Evolutionary conservation across 2,888 invertebrate species (phyloP).

Genomic region (Geophilus truncorum): DNA sequence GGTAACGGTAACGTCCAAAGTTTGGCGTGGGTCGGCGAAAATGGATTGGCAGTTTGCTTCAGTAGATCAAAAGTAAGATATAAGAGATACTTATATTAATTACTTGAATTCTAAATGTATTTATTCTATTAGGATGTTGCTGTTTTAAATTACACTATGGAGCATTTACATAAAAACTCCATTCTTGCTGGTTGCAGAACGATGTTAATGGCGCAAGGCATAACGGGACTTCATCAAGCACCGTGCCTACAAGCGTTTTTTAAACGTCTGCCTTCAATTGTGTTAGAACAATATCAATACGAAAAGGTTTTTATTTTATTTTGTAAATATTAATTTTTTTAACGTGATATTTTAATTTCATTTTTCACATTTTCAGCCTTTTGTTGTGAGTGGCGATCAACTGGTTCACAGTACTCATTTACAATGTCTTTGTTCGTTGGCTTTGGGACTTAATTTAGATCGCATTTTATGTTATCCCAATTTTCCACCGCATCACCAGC

Average conservation of each 20-base stretch:
- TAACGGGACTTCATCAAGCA: conserved; percentile 54
- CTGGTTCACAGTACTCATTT: conserved; percentile 58
- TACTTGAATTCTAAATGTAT: conserved; percentile 39
- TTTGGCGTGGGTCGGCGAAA: conserved; percentile 54
- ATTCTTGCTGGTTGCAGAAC: conserved; percentile 54
- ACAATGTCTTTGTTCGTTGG: conserved; percentile 56
- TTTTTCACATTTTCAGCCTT: conserved; percentile 40
- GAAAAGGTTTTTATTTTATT: conserved; percentile 52
- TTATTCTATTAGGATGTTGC: too few species aligned
- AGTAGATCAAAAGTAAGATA: conserved; percentile 55
- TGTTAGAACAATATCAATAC: conserved; percentile 54
- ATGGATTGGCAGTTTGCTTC: conserved; percentile 55
- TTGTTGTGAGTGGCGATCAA: conserved; percentile 57
- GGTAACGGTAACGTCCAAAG: conserved; percentile 54
- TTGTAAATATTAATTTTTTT: too few species aligned
- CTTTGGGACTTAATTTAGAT: conserved; percentile 56
- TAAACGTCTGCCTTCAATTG: conserved; percentile 53
- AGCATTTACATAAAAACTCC: conserved; percentile 50
- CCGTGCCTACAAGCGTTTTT: conserved; percentile 55
- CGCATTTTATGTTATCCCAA: conserved; percentile 53
- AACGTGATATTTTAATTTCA: not conserved
- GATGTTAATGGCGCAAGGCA: conserved; percentile 53
- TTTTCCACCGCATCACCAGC: conserved; percentile 51
- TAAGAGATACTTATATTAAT: not conserved
- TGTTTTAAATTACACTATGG: conserved; percentile 51